Evolutionary conservation across 2,797 vertebrate species (phyloP).

Genomic region (Eutrigla gurnardus): DNA sequence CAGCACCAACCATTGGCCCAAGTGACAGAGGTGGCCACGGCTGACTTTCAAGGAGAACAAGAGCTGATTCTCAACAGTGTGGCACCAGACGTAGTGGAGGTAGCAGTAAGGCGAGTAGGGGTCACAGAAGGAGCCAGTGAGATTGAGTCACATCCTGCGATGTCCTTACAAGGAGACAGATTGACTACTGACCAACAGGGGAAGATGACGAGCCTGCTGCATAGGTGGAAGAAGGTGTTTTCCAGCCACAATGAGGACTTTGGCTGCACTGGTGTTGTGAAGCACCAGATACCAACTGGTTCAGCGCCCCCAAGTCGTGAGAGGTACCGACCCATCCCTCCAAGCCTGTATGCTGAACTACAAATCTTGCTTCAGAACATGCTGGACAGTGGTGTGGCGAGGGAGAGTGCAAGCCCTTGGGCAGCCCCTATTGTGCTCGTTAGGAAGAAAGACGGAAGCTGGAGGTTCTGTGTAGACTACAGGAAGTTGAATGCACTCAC

Average conservation of each 20-base stretch:
- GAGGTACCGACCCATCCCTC: conserved; percentile 7
- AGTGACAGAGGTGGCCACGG: background rate
- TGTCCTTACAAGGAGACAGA: conserved; percentile 3
- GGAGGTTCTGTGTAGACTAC: conserved; percentile 1
- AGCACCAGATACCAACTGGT: conserved; percentile 15
- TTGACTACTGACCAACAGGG: background rate
- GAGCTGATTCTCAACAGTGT: conserved; percentile 3
- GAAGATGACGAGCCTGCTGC: background rate
- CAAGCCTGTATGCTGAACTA: background rate
- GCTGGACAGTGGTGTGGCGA: background rate
- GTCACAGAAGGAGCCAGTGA: background rate
- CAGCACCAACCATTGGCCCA: background rate
- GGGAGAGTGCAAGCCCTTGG: background rate
- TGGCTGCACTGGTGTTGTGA: background rate
- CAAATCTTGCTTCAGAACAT: background rate
- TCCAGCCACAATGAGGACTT: conserved; percentile 19
- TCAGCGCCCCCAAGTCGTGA: background rate
- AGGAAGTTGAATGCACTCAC: background rate
- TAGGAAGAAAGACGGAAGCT: conserved; percentile 7
- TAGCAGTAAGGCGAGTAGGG: background rate
- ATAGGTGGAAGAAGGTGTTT: background rate
- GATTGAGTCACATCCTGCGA: background rate
- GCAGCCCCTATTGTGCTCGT: conserved; percentile 5
- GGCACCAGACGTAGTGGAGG: background rate
- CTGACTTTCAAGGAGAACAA: background rate